Percentiles rank a stretch among this genome's conserved stretches.
Conservation (phyloP, 2,113 vertebrate species). For the Cyphomyrus discorhynchus region DNA sequence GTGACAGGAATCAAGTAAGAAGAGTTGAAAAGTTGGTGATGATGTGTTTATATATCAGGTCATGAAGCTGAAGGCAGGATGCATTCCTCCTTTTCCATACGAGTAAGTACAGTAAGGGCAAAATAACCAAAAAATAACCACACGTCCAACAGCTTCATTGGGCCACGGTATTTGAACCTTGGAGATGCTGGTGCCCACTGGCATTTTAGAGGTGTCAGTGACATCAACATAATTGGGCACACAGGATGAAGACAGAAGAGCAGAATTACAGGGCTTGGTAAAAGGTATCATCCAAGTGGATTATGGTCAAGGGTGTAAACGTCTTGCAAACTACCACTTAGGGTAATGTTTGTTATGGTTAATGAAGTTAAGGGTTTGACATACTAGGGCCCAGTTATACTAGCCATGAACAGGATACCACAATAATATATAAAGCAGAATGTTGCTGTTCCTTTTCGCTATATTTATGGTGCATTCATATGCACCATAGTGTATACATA, state of each 20-base stretch:
- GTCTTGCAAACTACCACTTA: not conserved
- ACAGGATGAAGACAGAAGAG: not conserved
- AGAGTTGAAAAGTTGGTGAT: slow-evolving; percentile 26
- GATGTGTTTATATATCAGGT: slow-evolving; percentile 17
- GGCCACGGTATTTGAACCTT: too few relatives aligned
- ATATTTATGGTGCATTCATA: not conserved
- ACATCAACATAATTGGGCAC: not conserved
- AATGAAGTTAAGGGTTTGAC: not conserved
- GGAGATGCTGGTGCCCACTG: too few relatives aligned
- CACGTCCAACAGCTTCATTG: too few relatives aligned
- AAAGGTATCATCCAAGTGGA: not conserved
- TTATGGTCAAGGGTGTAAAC: not conserved
- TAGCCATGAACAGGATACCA: not conserved
- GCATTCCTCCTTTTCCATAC: slow-evolving; percentile 26
- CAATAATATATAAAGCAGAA: not conserved
- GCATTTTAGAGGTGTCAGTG: not conserved
- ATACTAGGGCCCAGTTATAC: not conserved
- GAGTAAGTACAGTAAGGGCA: not conserved
- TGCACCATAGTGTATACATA: not conserved
- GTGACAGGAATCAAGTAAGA: slow-evolving; percentile 28
- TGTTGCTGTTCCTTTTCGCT: not conserved
- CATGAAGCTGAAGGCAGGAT: slow-evolving; percentile 58
- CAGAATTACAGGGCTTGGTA: not conserved
- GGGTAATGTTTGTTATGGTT: not conserved
- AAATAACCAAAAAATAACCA: too few relatives aligned